Evolutionary conservation across 2,797 vertebrate species (phyloP).

Genomic region (Megalops cyprinoides): DNA sequence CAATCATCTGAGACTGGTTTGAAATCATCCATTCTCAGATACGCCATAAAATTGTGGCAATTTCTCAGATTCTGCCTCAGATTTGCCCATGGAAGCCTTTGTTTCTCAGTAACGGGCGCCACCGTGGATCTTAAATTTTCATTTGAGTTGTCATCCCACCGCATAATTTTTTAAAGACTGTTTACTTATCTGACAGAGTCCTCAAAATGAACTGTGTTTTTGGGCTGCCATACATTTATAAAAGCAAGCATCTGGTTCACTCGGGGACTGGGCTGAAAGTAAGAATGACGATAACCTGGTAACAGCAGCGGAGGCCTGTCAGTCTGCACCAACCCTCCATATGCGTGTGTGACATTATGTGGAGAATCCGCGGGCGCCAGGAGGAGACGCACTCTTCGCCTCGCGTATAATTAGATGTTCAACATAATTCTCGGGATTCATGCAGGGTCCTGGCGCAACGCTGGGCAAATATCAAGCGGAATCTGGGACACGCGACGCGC

Average conservation of each 20-base stretch:
- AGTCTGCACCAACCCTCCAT: neutral
- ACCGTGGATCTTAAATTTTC: neutral
- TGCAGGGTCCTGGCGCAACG: slow-evolving; percentile 8
- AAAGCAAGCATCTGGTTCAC: slow-evolving; percentile 2
- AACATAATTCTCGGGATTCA: slow-evolving; percentile 15
- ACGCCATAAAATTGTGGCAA: neutral
- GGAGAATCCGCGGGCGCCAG: neutral
- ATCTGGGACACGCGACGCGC: slow-evolving; percentile 16
- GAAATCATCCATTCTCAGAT: neutral
- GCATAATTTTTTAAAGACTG: neutral
- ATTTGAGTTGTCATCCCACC: neutral
- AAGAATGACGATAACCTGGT: neutral
- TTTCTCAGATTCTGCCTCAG: neutral
- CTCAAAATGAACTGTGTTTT: neutral
- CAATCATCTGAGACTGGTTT: neutral
- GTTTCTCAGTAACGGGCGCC: neutral
- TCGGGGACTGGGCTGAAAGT: neutral
- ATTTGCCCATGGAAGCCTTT: neutral
- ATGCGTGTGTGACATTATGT: neutral
- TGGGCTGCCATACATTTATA: neutral
- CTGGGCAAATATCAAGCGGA: slow-evolving; percentile 13
- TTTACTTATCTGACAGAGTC: neutral
- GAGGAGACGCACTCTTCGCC: neutral
- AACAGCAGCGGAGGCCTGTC: neutral
- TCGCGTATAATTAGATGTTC: slow-evolving; percentile 8